Evolutionary conservation across 1,140 invertebrate genomes (phyloP).

Genomic region (Eriosoma lanigerum): DNA sequence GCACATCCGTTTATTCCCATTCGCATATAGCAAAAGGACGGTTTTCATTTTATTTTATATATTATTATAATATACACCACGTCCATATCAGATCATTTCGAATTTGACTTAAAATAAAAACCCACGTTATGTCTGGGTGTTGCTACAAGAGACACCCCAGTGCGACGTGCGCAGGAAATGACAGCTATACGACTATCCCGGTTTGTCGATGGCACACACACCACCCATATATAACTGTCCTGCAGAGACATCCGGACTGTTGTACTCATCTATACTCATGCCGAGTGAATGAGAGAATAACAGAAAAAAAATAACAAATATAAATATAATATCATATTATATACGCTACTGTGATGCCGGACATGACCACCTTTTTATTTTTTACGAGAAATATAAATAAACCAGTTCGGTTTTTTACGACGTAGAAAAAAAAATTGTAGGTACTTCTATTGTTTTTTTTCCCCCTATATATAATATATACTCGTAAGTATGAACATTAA

Average conservation of each 20-base stretch:
- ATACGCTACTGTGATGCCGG: not conserved
- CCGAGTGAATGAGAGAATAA: not conserved
- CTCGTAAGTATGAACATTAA: too few species aligned
- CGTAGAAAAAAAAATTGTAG: not conserved
- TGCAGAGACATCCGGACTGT: not conserved
- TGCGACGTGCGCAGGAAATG: constrained; percentile 18
- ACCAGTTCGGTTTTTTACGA: not conserved
- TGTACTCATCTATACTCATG: not conserved
- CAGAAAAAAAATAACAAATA: not conserved
- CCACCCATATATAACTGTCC: too few species aligned
- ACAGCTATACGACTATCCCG: not conserved
- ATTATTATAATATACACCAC: not conserved
- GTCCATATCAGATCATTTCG: not conserved
- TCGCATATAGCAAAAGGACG: too few species aligned
- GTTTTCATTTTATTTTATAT: too few species aligned
- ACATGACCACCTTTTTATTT: not conserved
- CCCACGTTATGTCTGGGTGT: not conserved
- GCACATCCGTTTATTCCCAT: too few species aligned
- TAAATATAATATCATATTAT: too few species aligned
- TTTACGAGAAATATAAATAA: constrained; percentile 10
- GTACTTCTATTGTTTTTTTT: constrained; percentile 16
- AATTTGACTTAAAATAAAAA: constrained; percentile 32
- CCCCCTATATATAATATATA: too few species aligned
- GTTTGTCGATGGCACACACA: not conserved
- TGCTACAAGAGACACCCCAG: not conserved